Conservation (phyloP, 2,113 vertebrate species). For the Anser brachyrhynchus region DNA sequence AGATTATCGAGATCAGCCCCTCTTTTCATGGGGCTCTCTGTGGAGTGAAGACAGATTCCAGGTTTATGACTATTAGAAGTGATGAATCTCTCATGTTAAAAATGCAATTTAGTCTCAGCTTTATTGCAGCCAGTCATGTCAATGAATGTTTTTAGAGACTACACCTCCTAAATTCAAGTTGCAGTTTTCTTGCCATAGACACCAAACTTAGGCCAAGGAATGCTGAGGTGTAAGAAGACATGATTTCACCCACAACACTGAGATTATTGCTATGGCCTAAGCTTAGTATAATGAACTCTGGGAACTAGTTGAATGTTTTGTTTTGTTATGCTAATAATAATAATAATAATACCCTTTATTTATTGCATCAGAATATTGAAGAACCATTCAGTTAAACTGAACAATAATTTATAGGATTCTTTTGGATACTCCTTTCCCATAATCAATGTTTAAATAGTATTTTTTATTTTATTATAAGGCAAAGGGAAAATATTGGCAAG, state of each 20-base stretch:
- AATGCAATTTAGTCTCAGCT: background rate
- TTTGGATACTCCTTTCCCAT: background rate
- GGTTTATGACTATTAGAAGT: slow-evolving; percentile 14
- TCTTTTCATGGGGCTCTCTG: slow-evolving; percentile 7
- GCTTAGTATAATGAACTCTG: background rate
- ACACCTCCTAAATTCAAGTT: background rate
- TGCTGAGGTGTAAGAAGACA: background rate
- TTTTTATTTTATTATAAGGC: too few relatives aligned
- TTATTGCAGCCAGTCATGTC: background rate
- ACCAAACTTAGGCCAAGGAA: background rate
- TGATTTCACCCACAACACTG: background rate
- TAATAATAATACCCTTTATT: background rate
- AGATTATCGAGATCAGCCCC: background rate
- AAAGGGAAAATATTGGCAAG: background rate
- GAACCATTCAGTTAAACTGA: background rate
- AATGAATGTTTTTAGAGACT: background rate
- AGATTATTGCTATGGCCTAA: background rate
- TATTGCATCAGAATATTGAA: background rate
- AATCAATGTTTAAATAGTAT: background rate
- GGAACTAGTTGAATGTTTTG: background rate
- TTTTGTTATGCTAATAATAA: background rate
- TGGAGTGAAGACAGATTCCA: slow-evolving; percentile 20
- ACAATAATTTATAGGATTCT: background rate
- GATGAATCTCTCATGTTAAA: slow-evolving; percentile 27
- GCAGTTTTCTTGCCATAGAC: background rate